Evolutionary conservation across 2,797 vertebrate genomes (phyloP), one percentile per base, ranked within the genome.

Genomic region (Anableps anableps): DNA sequence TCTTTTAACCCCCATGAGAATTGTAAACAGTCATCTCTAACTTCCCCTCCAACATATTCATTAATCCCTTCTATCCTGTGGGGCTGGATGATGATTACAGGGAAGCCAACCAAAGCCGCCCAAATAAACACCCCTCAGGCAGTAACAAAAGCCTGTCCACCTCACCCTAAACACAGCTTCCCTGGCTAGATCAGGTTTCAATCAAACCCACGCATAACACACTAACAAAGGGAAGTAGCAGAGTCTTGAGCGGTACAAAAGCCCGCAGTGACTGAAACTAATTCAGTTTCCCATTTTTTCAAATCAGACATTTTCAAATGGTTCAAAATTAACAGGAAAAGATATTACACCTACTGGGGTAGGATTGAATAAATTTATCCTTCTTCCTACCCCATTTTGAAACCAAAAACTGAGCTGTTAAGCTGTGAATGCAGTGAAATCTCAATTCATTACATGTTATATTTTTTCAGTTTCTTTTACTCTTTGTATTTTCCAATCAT

Each of bases 151-250:
- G 92, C 92, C 92, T 91, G 93, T 94, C 94, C 93, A 93, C 93
- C 92, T 95, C 92, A 94, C 92, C 94, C 93, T 93, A 95, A 95
- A 95, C 93, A 94, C 92, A 93, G 94, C 92, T 93, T 94, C 92
- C 90, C 90, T 84, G 26, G 88, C 88, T 51, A 87, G 93, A 92
- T 95, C 93, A 90, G 93, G 92, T 95, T 95, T 94, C 94, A 93
- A 94, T 95, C 93, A 94, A 94, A 89, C 94, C 93, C 91, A 94
- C 92, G 89, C 93, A 93, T 85, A 91, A 88, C 90, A 92, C 85
- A 88, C 91, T 92, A 93, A 93, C 92, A 93, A 94, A 92, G 93
- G 90, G 92, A 93, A 94, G 93, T 92, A 88, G 91, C 70, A 81
- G 76, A 88, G 84, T 93, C 87, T 89, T 19, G 0, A 79, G 83